Evolutionary conservation across 2,888 invertebrate genomes (phyloP), one percentile per base, ranked within the genome.

Genomic region (Agriotes lineatus): DNA sequence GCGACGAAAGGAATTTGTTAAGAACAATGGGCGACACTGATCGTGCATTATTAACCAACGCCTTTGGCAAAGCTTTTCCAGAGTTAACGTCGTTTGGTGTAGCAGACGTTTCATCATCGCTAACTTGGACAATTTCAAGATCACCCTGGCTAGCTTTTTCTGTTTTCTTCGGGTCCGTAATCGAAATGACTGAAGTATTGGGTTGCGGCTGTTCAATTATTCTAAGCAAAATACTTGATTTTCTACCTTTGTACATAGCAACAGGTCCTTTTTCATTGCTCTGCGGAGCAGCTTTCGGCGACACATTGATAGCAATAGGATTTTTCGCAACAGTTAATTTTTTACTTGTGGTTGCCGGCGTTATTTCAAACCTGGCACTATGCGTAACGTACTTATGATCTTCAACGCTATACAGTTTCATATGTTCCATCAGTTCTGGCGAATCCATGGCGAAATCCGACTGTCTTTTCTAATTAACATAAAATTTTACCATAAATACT

Each of bases 1-100:
- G 19, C 6, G 25, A 4, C 12, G 22, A 3, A 2, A 65, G 14
- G 18, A 30, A 65, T 37, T 20, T 50, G 19, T 65, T 65, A 16
- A 65, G 65, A 19, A 65, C 44, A 33, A 65, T 50, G 9, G 58
- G 58, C 16, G 65, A 20, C 14, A 25, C 4, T 9, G 39, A 2
- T n/a, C 35, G 3, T 48, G 12, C 4, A 14, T n/a, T 18, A 1
- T 42, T 19, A n/a, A 20, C 9, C 9, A 1, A 44, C 9, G 16
- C 10, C n/a, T 52, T 57, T 22, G 9, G 9, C 39, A 12, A 7
- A 37, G 18, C 20, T 18, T 35, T 9, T 7, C 1, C 1, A 9
- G 25, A 18, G 10, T 16, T 44, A 18, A 16, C 18, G 3, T 2
- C 18, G 1, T 44, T 16, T 9, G 9, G 18, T 45, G 45, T 1